Base-by-base conservation (phyloP, 2,797 vertebrate species). In the Helarctos malayanus region DNA sequence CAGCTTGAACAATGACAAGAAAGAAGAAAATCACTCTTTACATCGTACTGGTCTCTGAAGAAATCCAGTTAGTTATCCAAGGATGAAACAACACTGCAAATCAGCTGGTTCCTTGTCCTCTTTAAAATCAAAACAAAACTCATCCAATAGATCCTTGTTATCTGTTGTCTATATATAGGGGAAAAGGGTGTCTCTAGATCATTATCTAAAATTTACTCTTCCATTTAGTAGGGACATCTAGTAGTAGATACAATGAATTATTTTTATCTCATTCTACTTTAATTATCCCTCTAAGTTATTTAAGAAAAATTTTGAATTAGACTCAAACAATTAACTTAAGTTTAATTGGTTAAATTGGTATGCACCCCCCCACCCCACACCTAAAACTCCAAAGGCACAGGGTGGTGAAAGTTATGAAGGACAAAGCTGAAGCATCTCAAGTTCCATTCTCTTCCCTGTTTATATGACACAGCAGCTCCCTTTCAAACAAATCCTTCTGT, bases 51-150 rank as follows among this genome's bases (percentile, higher is more conserved):
- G 65, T 81, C 35, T 89, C 73, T 69, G 18, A 71, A 86, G 47
- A 85, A 95, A 89, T 69, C 32, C 47, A 75, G 35, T 52, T 56
- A 89, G 65, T 57, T 91, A 61, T 71, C 35, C 45, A 89, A 76
- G 23, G 21, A 85, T 71, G 32, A 84, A 84, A 94, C 23, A 94
- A 76, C 27, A 88, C 27, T 41, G 19, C 7, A 69, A 69, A 45
- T 71, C 9, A 78, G 29, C 49, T n/a, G 0, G n/a, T 89, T n/a
- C 19, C 47, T 41, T 82, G 71, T 89, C 59, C 61, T 87, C 79
- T 92, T 87, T 87, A 92, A 95, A 89, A 73, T 7, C 41, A 95
- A 95, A 94, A 49, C 16, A 75, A n/a, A 91, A 81, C 32, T 94
- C 23, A 94, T 59, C 73, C 47, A 56, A 45, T 6, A 75, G 32